Conservation (phyloP, 2,888 invertebrate species). For the Byasa hedistus region DNA sequence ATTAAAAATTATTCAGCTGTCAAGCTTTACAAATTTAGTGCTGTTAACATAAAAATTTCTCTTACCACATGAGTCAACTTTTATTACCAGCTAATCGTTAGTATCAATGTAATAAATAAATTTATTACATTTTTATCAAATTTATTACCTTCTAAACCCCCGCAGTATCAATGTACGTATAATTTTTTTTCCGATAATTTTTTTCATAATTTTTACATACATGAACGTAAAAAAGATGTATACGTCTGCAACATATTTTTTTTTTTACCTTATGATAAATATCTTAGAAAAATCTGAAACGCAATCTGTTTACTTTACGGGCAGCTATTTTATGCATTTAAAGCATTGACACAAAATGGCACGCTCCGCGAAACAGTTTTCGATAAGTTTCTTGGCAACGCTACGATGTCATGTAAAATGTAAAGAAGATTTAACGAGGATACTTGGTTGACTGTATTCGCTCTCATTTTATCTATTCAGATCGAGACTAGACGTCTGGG, state of each 20-base stretch:
- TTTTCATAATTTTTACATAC: background rate
- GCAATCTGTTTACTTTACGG: background rate
- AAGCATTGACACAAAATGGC: too few relatives aligned
- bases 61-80: too few relatives aligned
- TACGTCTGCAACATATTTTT: too few relatives aligned
- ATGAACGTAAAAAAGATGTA: too few relatives aligned
- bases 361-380: slow-evolving; percentile 4
- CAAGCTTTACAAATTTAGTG: background rate
- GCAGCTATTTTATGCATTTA: slow-evolving; percentile 7
- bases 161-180: too few relatives aligned
- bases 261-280: too few relatives aligned
- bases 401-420: slow-evolving; percentile 11
- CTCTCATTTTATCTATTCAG: slow-evolving; percentile 1
- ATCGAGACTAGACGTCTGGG: slow-evolving; percentile 14
- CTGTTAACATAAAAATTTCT: background rate
- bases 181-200: background rate
- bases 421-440: slow-evolving; percentile 23
- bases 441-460: slow-evolving; percentile 5
- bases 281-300: background rate
- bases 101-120: background rate
- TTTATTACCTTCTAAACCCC: too few relatives aligned
- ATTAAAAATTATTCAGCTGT: background rate
- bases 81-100: too few relatives aligned
- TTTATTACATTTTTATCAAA: too few relatives aligned
- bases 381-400: slow-evolving; percentile 26